Percentiles rank a stretch among this genome's conserved stretches.
These are phyloP conservation scores for Hirudinaria manillensis DNA, from an alignment of 2,888 invertebrate species.

Conservation along the genomic window DNA sequence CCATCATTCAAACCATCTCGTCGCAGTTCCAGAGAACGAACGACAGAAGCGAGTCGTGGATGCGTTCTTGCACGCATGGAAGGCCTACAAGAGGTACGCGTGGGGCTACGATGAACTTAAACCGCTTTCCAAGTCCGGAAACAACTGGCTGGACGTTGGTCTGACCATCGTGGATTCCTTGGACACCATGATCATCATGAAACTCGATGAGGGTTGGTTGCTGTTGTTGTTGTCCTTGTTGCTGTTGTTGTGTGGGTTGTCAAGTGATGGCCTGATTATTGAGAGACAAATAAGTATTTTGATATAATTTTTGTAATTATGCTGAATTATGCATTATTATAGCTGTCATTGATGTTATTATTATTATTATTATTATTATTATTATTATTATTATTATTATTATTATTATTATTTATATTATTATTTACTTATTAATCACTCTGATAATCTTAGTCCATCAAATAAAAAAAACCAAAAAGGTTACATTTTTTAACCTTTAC, in stretches of 20 bases:
- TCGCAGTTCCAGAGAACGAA: constrained; percentile 58
- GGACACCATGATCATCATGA: constrained; percentile 94
- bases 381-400: too few relatives aligned
- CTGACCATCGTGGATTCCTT: constrained; percentile 88
- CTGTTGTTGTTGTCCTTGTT: not conserved
- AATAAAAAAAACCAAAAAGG: too few relatives aligned
- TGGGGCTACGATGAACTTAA: constrained; percentile 96
- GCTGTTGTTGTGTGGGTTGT: constrained; percentile 10
- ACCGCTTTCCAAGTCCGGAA: constrained; percentile 71
- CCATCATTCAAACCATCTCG: too few relatives aligned
- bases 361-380: too few relatives aligned
- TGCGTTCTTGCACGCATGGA: constrained; percentile 89
- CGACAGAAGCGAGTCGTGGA: constrained; percentile 77
- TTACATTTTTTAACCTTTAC: too few relatives aligned
- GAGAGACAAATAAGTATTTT: not conserved
- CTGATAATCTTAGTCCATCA: too few relatives aligned
- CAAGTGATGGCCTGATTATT: too few relatives aligned
- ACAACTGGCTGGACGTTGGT: constrained; percentile 90
- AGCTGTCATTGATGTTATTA: too few relatives aligned
- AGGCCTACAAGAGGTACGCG: constrained; percentile 82
- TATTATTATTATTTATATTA: too few relatives aligned
- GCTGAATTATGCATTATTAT: not conserved
- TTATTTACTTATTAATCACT: too few relatives aligned
- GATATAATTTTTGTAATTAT: not conserved
- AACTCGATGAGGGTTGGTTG: constrained; percentile 71